A percentile compares a stretch with the other conserved stretches of the same genome.
These are phyloP conservation scores for Melipona bicolor DNA, from an alignment of 2,888 invertebrate genomes.

Conservation along the genomic window DNA sequence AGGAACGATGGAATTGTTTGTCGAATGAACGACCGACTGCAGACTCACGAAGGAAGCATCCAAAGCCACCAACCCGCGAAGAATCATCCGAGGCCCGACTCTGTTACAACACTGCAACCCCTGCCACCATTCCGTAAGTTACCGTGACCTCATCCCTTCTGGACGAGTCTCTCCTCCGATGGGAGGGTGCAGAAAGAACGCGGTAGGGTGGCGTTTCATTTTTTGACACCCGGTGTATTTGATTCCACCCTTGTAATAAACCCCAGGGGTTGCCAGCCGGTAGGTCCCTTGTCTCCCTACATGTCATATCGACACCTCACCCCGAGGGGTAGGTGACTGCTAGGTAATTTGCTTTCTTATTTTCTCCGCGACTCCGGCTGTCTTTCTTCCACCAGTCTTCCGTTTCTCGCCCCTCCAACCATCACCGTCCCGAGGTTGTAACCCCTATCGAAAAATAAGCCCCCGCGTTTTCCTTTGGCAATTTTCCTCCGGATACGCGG, in stretches of 20 bases:
- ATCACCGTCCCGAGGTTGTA: constrained; percentile 50
- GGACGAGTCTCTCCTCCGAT: constrained; percentile 27
- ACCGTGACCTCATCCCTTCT: constrained; percentile 76
- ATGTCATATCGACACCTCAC: constrained; percentile 84
- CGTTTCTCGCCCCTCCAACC: constrained; percentile 19
- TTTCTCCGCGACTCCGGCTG: constrained; percentile 74
- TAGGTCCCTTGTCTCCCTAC: constrained; percentile 71
- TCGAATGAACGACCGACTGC: not conserved
- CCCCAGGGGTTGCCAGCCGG: constrained; percentile 80
- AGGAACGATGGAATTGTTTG: too few species aligned
- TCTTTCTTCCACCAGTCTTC: constrained; percentile 10
- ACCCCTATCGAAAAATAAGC: constrained; percentile 60
- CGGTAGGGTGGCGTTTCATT: constrained; percentile 81
- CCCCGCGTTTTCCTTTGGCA: constrained; percentile 54
- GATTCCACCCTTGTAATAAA: constrained; percentile 84
- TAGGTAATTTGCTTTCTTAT: constrained; percentile 84
- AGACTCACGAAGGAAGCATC: constrained; percentile 43
- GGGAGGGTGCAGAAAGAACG: constrained; percentile 64
- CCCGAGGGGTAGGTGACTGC: constrained; percentile 78
- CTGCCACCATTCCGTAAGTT: constrained; percentile 71
- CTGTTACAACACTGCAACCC: constrained; percentile 52
- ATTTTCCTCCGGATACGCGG: constrained; percentile 50
- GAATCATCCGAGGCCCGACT: constrained; percentile 52
- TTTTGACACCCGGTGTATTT: constrained; percentile 84
- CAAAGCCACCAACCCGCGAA: constrained; percentile 48